Conservation (phyloP, 1,140 invertebrate species). For the Drosophila repletoides region DNA sequence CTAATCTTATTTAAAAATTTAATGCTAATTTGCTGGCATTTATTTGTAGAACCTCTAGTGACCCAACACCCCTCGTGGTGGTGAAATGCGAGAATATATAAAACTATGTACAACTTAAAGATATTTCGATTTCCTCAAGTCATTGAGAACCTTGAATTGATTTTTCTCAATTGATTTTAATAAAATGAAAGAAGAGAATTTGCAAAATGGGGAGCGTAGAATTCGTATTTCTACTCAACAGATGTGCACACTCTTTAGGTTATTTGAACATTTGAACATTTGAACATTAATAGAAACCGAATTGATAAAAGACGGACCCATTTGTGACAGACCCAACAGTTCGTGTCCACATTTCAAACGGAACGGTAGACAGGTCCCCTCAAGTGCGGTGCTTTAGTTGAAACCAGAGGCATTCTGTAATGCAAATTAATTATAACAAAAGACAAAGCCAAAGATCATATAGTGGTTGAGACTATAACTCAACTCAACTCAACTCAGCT, state of each 20-base stretch:
- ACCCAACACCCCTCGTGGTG: background rate
- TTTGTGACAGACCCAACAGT: slow-evolving; percentile 37
- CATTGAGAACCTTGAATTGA: slow-evolving; percentile 72
- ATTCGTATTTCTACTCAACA: slow-evolving; percentile 25
- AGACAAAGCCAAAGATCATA: background rate
- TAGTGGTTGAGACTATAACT: background rate
- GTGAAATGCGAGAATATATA: slow-evolving; percentile 4
- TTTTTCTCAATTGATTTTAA: slow-evolving; percentile 75
- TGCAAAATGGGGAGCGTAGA: slow-evolving; percentile 12
- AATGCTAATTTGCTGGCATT: slow-evolving; percentile 18
- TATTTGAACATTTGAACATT: no score
- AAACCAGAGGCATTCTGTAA: slow-evolving; percentile 12
- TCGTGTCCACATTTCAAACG: slow-evolving; percentile 44
- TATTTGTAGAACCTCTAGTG: slow-evolving; percentile 11
- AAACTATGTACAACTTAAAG: slow-evolving; percentile 18
- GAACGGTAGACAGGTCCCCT: slow-evolving; percentile 25
- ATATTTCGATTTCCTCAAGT: slow-evolving; percentile 36
- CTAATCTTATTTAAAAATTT: slow-evolving; percentile 24
- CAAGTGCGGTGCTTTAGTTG: background rate
- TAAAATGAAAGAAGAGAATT: slow-evolving; percentile 44
- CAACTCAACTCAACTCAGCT: no score
- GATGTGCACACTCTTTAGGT: slow-evolving; percentile 20
- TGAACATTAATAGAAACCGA: slow-evolving; percentile 56
- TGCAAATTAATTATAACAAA: slow-evolving; percentile 37
- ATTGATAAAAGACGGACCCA: slow-evolving; percentile 59